These are phyloP conservation scores for Saturnia japonica DNA, from an alignment of 2,888 invertebrate genomes.

Conservation along the genomic window DNA sequence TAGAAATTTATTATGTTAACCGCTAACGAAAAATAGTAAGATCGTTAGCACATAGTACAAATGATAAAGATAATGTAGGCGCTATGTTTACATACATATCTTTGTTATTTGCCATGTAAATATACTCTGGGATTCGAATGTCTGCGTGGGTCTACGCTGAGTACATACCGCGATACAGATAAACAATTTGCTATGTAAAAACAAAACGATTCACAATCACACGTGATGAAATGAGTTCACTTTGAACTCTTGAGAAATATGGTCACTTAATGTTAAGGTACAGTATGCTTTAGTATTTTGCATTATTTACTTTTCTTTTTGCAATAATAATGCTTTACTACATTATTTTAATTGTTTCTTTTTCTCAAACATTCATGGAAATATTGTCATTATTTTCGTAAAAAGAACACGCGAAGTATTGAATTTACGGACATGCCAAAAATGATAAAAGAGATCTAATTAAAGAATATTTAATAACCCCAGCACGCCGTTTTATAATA, in stretches of 20 bases:
- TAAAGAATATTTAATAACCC: too few relatives aligned
- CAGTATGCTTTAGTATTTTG: background rate
- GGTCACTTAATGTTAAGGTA: background rate
- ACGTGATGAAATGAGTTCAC: too few relatives aligned
- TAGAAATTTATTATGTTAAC: background rate
- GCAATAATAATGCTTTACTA: too few relatives aligned
- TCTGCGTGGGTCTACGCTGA: constrained; percentile 12
- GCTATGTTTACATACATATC: background rate
- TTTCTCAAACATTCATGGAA: too few relatives aligned
- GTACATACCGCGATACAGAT: background rate
- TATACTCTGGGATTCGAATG: constrained; percentile 11
- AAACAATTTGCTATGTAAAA: background rate
- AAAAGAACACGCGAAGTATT: too few relatives aligned
- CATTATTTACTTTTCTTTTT: background rate
- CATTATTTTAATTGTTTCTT: too few relatives aligned
- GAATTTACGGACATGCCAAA: too few relatives aligned
- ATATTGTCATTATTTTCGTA: too few relatives aligned
- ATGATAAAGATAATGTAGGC: constrained; percentile 3
- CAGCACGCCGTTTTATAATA: too few relatives aligned
- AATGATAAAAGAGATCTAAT: too few relatives aligned
- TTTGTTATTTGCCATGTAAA: constrained; percentile 2
- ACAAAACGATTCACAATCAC: constrained; percentile 1
- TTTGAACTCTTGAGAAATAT: constrained; percentile 3
- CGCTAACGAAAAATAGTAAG: background rate
- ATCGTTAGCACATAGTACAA: background rate